These are phyloP conservation scores for Paramisgurnus dabryanus DNA, from an alignment of 2,113 vertebrate species.

Conservation along the genomic window DNA sequence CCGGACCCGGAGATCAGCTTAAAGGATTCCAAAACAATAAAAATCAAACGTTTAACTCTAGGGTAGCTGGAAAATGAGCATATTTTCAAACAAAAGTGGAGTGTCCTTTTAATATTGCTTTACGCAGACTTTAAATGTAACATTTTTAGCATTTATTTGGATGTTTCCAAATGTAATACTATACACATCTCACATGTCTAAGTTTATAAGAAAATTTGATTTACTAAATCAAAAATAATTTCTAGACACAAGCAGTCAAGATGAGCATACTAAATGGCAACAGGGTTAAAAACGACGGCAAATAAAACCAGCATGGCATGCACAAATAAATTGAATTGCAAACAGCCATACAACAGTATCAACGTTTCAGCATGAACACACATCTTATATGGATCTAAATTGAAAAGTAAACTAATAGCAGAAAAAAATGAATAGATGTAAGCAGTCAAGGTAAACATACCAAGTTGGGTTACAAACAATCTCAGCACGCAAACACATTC, in stretches of 20 bases:
- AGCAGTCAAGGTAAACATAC: neutral
- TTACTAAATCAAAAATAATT: neutral
- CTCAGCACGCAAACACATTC: slow-evolving; percentile 16
- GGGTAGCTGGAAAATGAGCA: too few relatives aligned
- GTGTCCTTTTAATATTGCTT: too few relatives aligned
- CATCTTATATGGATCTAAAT: neutral
- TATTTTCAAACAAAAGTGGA: too few relatives aligned
- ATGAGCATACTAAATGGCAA: neutral
- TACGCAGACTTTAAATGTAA: too few relatives aligned
- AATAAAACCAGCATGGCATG: neutral
- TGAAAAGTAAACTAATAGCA: neutral
- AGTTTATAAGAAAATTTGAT: too few relatives aligned
- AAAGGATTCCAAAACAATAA: too few relatives aligned
- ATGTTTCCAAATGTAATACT: too few relatives aligned
- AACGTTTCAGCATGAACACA: neutral
- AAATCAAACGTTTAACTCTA: too few relatives aligned
- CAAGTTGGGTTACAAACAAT: neutral
- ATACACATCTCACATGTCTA: too few relatives aligned
- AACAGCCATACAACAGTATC: neutral
- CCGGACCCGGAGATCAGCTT: too few relatives aligned
- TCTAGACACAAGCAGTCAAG: neutral
- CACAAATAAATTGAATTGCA: neutral
- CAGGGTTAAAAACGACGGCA: neutral
- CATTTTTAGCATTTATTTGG: too few relatives aligned
- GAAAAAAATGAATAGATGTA: neutral